These are phyloP conservation scores for Brachynemurus nebulosus DNA, from an alignment of 2,888 invertebrate genomes.

Conservation along the genomic window DNA sequence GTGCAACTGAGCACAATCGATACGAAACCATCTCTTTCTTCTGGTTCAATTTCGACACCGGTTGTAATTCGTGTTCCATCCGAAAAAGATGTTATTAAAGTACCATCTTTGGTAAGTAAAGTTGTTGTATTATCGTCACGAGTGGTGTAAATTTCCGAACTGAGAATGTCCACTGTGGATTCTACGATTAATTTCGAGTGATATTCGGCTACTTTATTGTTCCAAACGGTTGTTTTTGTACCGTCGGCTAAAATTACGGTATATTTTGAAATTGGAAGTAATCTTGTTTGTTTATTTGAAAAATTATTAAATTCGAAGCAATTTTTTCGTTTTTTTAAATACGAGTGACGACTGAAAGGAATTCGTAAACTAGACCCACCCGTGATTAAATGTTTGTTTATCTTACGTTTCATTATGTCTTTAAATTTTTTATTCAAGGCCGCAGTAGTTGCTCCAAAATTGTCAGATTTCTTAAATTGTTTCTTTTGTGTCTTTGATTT, in stretches of 20 bases:
- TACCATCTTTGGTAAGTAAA: slow-evolving; percentile 2
- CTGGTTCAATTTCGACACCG: slow-evolving; percentile 22
- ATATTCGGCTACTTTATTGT: not conserved
- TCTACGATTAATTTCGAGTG: slow-evolving; percentile 1
- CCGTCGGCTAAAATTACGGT: not conserved
- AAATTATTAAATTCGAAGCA: no score
- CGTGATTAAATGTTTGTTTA: not conserved
- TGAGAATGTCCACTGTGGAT: not conserved
- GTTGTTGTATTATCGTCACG: slow-evolving; percentile 5
- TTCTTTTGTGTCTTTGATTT: not conserved
- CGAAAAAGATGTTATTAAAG: slow-evolving; percentile 10
- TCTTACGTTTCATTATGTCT: not conserved
- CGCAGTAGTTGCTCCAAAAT: not conserved
- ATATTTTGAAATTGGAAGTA: slow-evolving; percentile 8
- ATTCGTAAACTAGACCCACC: not conserved
- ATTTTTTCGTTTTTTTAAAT: not conserved
- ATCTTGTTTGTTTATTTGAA: no score
- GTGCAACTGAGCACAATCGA: slow-evolving; percentile 24
- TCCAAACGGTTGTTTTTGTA: not conserved
- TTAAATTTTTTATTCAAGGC: slow-evolving; percentile 2
- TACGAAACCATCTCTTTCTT: slow-evolving; percentile 22
- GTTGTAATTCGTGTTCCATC: slow-evolving; percentile 27
- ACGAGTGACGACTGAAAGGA: not conserved
- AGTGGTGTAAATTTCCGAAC: slow-evolving; percentile 3
- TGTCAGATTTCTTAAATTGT: no score